phyloP scores from a whole-genome alignment of 2,888 invertebrate genomes.

The Patella pellucida region DNA sequence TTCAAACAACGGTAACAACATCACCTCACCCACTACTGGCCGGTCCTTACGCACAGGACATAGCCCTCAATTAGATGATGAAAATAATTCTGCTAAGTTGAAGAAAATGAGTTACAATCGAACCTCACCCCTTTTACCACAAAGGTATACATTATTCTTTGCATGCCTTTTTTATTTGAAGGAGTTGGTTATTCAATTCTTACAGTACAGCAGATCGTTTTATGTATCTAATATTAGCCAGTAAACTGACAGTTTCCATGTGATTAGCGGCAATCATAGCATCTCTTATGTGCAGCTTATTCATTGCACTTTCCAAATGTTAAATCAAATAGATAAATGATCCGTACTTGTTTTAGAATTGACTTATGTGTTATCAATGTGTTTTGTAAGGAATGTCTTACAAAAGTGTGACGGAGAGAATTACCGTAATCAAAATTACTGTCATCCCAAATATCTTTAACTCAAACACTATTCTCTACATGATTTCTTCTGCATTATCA shows the following conservation, averaged over 20 bases:
- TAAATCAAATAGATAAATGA: no score
- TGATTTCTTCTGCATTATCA: no score
- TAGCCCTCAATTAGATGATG: not conserved
- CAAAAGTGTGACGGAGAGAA: no score
- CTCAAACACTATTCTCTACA: no score
- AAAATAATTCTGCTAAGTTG: not conserved
- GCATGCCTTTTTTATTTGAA: not conserved
- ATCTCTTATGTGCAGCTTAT: no score
- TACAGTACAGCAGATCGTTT: not conserved
- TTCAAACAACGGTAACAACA: not conserved
- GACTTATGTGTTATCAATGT: no score
- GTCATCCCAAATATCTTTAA: no score
- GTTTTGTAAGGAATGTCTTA: no score
- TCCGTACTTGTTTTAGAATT: no score
- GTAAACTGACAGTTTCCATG: not conserved
- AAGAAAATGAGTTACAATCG: constrained; percentile 4
- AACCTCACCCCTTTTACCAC: not conserved
- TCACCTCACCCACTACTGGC: no score
- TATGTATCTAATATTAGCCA: not conserved
- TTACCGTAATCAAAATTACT: no score
- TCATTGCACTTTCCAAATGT: no score
- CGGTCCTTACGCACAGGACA: not conserved
- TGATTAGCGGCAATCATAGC: not conserved
- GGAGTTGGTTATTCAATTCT: not conserved
- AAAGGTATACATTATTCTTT: not conserved